phyloP scores from a whole-genome alignment of 1,140 invertebrate species.

The Anadara kagoshimensis region DNA sequence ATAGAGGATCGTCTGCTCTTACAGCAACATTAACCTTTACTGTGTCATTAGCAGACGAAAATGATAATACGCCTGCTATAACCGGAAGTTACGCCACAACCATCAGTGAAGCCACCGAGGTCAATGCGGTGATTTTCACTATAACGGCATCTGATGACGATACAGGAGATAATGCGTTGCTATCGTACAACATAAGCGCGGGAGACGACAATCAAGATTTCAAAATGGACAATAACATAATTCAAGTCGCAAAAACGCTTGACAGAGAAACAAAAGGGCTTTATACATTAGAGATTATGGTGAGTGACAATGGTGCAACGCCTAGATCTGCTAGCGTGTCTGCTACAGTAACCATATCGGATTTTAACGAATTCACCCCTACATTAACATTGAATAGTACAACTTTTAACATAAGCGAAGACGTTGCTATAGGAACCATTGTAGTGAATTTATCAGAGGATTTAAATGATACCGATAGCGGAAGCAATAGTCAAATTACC shows the following conservation, averaged over 20 bases:
- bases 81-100: conserved; percentile 37
- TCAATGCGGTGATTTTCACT: conserved; percentile 87
- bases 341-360: conserved; percentile 31
- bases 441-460: conserved; percentile 40
- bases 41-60: conserved; percentile 52
- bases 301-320: conserved; percentile 32
- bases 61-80: conserved; percentile 45
- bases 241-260: conserved; percentile 27
- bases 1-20: conserved; percentile 31
- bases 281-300: conserved; percentile 29
- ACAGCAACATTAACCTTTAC: conserved; percentile 53
- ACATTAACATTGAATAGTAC: conserved; percentile 24
- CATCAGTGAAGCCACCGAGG: conserved; percentile 46
- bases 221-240: conserved; percentile 14
- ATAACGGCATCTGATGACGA: conserved; percentile 91
- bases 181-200: conserved; percentile 27
- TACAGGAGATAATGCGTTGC: conserved; percentile 49
- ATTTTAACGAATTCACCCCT: conserved; percentile 44
- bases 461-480: conserved; percentile 47
- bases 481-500: conserved; percentile 41
- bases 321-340: conserved; percentile 28
- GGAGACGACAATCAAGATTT: conserved; percentile 10
- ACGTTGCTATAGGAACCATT: conserved; percentile 14
- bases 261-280: conserved; percentile 33
- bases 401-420: conserved; percentile 46